Percentiles rank a stretch among this genome's conserved stretches.
Conservation (phyloP, 23 tunicate genomes). For the Trididemnum nubilum region DNA sequence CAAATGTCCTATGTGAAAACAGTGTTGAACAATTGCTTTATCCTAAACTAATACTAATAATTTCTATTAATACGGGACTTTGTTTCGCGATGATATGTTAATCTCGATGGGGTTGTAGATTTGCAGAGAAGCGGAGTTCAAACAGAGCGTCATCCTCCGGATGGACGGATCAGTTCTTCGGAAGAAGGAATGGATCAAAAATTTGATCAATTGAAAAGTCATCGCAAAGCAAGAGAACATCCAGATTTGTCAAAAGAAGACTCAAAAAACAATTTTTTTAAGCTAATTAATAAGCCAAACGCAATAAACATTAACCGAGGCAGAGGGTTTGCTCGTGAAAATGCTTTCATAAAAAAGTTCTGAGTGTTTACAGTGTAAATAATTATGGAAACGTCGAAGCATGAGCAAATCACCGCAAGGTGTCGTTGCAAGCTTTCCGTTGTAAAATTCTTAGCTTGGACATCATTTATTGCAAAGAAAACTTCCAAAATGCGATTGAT, state of each 20-base stretch:
- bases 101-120: too few species aligned
- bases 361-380: slow-evolving; percentile 22
- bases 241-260: neutral
- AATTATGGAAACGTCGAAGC: too few species aligned
- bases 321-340: slow-evolving; percentile 63
- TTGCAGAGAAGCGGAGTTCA: neutral
- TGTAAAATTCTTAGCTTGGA: too few species aligned
- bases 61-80: too few species aligned
- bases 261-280: slow-evolving; percentile 28
- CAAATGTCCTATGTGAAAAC: too few species aligned
- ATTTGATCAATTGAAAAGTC: neutral
- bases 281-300: slow-evolving; percentile 45
- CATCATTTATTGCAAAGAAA: too few species aligned
- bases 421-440: too few species aligned
- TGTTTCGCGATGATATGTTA: too few species aligned
- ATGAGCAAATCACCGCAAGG: too few species aligned
- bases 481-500: too few species aligned
- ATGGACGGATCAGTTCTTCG: slow-evolving; percentile 55
- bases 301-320: slow-evolving; percentile 58
- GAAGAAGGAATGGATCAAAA: neutral
- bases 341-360: slow-evolving; percentile 52
- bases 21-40: too few species aligned
- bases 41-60: too few species aligned
- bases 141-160: slow-evolving; percentile 66
- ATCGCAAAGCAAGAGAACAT: neutral